Conservation (phyloP, 2,888 invertebrate genomes). For the Microdon myrmicae region DNA sequence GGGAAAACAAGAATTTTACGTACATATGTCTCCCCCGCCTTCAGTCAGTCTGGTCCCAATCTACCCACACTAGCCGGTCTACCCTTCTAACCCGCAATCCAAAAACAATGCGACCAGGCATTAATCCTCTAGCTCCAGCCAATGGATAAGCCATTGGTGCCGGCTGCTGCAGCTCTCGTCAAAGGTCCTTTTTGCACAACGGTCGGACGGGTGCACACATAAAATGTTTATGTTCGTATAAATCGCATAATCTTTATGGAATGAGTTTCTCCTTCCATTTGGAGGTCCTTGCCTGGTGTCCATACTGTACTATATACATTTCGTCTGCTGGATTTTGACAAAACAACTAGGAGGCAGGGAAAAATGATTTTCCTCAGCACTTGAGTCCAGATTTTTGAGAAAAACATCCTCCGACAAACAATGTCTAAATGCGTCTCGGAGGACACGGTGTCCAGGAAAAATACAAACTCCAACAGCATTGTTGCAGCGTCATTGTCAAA, state of each 20-base stretch:
- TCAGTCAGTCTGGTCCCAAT: too few species aligned
- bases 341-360: conserved; percentile 9
- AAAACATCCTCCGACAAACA: conserved; percentile 37
- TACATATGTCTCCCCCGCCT: too few species aligned
- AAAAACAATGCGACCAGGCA: conserved; percentile 40
- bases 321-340: too few species aligned
- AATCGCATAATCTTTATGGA: conserved; percentile 50
- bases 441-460: conserved; percentile 2
- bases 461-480: conserved; percentile 4
- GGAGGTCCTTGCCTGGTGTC: too few species aligned
- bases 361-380: too few species aligned
- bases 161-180: too few species aligned
- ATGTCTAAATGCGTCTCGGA: conserved; percentile 21
- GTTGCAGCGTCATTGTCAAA: background rate
- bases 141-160: conserved; percentile 48
- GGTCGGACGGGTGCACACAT: conserved; percentile 20
- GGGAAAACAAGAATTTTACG: too few species aligned
- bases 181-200: background rate
- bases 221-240: conserved; percentile 48
- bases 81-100: too few species aligned
- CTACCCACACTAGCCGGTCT: too few species aligned
- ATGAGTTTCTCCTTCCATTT: conserved; percentile 37
- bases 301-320: too few species aligned
- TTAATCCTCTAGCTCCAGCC: conserved; percentile 28
- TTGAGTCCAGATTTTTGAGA: conserved; percentile 36